Conservation (phyloP, 1,140 invertebrate species). For the Sinella curviseta region DNA sequence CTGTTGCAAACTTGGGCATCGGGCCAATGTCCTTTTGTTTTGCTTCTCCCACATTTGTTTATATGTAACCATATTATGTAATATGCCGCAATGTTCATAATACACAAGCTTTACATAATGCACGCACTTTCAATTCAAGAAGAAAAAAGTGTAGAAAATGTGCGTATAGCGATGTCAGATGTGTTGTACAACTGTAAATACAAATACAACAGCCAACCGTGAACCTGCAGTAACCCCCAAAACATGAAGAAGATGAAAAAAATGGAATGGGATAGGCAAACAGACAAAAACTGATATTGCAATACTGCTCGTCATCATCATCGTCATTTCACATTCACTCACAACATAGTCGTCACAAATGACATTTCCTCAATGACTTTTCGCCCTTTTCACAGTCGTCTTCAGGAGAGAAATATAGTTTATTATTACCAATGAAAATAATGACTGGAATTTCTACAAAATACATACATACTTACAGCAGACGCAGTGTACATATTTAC, state of each 20-base stretch:
- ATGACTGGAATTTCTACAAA: not conserved
- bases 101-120: not conserved
- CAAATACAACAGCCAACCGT: no score
- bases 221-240: no score
- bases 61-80: not conserved
- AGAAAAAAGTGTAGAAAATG: no score
- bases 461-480: no score
- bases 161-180: no score
- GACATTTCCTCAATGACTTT: conserved; percentile 21
- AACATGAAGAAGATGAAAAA: no score
- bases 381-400: not conserved
- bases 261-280: conserved; percentile 14
- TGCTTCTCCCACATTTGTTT: conserved; percentile 3
- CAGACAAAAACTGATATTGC: not conserved
- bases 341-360: not conserved
- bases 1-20: conserved; percentile 39
- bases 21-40: conserved; percentile 39
- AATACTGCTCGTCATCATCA: not conserved
- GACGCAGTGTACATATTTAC: no score
- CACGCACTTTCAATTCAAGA: no score
- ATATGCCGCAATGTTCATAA: not conserved
- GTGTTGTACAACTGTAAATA: no score
- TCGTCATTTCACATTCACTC: not conserved
- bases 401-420: no score
- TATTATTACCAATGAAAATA: not conserved